Conservation (phyloP, 2,113 vertebrate species). For the Ammodytes marinus region DNA sequence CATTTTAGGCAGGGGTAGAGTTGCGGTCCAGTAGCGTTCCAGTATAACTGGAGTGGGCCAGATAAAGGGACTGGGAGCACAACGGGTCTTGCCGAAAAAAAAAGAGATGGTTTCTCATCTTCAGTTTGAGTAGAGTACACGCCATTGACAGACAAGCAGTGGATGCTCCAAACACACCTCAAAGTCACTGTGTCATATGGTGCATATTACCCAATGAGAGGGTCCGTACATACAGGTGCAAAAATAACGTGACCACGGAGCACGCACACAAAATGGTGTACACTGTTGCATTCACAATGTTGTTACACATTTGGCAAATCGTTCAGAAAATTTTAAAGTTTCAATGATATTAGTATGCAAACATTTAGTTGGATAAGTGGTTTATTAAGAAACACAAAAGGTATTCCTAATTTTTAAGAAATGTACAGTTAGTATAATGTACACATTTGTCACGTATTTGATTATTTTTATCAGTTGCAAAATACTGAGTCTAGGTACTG, state of each 20-base stretch:
- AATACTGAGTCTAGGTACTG: slow-evolving; percentile 23
- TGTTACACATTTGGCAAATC: not conserved
- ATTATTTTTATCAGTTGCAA: slow-evolving; percentile 20
- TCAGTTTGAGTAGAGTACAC: slow-evolving; percentile 8
- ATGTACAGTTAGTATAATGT: not conserved
- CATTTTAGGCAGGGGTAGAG: slow-evolving; percentile 23
- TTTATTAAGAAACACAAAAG: not conserved
- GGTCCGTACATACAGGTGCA: slow-evolving; percentile 65
- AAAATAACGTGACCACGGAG: slow-evolving; percentile 48
- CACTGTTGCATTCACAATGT: slow-evolving; percentile 12
- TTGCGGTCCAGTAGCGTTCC: not conserved
- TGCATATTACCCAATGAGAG: slow-evolving; percentile 58
- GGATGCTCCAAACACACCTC: slow-evolving; percentile 28
- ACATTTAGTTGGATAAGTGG: not conserved
- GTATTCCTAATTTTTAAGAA: not conserved
- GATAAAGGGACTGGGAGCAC: slow-evolving; percentile 27
- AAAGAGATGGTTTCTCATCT: slow-evolving; percentile 42
- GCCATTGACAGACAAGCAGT: slow-evolving; percentile 34
- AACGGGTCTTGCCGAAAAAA: not conserved
- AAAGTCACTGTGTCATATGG: slow-evolving; percentile 63
- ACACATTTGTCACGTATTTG: too few relatives aligned
- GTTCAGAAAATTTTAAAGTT: not conserved
- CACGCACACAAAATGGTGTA: slow-evolving; percentile 58
- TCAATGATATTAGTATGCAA: not conserved
- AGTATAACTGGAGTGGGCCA: slow-evolving; percentile 16